Evolutionary conservation across 2,797 vertebrate species (phyloP).

Genomic region (Silurus lanzhouensis): DNA sequence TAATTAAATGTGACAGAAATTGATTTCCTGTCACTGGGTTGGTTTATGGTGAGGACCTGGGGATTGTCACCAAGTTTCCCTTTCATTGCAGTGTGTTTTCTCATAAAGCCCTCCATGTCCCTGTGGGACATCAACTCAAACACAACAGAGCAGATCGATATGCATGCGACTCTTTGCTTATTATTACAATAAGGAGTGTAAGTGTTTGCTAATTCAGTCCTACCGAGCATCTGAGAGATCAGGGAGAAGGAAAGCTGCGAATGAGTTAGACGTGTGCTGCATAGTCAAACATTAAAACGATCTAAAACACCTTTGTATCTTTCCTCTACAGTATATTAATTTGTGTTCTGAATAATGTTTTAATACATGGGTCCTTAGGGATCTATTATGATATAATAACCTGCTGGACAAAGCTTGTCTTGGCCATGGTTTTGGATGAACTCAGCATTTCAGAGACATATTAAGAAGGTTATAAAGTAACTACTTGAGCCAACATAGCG

Average conservation of each 20-base stretch:
- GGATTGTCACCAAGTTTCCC: conserved; percentile 53
- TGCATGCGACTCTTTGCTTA: conserved; percentile 44
- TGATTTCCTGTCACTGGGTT: conserved; percentile 70
- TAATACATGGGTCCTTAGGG: conserved; percentile 48
- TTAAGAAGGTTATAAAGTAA: conserved; percentile 50
- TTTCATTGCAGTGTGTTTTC: conserved; percentile 41
- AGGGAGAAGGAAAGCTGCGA: background rate
- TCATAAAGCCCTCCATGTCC: conserved; percentile 54
- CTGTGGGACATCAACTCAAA: conserved; percentile 42
- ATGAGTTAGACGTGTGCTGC: background rate
- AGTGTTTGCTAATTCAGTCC: conserved; percentile 18
- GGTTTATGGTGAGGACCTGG: conserved; percentile 67
- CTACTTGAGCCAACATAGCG: conserved; percentile 17
- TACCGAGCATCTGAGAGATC: background rate
- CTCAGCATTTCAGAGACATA: conserved; percentile 61
- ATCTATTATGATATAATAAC: conserved; percentile 56
- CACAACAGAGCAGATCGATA: conserved; percentile 53
- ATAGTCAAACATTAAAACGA: background rate
- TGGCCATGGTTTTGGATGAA: conserved; percentile 61
- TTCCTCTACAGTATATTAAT: background rate
- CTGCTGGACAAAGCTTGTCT: conserved; percentile 51
- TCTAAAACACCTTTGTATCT: background rate
- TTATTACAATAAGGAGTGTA: conserved; percentile 23
- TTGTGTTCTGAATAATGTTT: background rate
- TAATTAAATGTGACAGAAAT: conserved; percentile 76